Evolutionary conservation across 2,797 vertebrate genomes (phyloP).

Genomic region (Pipistrellus kuhlii): DNA sequence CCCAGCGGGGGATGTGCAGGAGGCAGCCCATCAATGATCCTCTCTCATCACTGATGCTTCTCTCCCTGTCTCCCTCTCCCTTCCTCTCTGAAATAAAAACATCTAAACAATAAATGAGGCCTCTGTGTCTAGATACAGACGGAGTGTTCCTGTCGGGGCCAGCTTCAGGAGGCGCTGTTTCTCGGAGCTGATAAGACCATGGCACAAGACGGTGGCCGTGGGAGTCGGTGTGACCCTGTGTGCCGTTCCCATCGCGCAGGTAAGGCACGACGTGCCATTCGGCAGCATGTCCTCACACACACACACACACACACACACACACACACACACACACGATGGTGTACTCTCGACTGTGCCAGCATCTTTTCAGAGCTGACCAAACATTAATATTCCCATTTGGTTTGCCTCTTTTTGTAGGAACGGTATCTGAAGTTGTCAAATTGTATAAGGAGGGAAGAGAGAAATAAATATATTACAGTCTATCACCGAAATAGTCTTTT

Average conservation of each 20-base stretch:
- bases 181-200: constrained; percentile 40
- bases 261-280: not conserved
- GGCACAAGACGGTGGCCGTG: constrained; percentile 77
- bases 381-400: not conserved
- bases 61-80: no score
- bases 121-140: constrained; percentile 69
- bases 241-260: constrained; percentile 86
- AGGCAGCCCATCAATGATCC: no score
- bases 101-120: not conserved
- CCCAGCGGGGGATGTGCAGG: no score
- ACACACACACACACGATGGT: not conserved
- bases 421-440: not conserved
- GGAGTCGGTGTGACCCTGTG: constrained; percentile 87
- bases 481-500: not conserved
- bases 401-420: not conserved
- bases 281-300: no score
- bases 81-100: no score
- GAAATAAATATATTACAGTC: not conserved
- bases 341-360: not conserved
- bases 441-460: not conserved
- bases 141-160: constrained; percentile 66
- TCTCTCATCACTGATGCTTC: no score
- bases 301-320: no score
- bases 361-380: not conserved
- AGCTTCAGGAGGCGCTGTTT: constrained; percentile 49